phyloP scores from a whole-genome alignment of 2,113 vertebrate genomes.

The Elanus axillaris region DNA sequence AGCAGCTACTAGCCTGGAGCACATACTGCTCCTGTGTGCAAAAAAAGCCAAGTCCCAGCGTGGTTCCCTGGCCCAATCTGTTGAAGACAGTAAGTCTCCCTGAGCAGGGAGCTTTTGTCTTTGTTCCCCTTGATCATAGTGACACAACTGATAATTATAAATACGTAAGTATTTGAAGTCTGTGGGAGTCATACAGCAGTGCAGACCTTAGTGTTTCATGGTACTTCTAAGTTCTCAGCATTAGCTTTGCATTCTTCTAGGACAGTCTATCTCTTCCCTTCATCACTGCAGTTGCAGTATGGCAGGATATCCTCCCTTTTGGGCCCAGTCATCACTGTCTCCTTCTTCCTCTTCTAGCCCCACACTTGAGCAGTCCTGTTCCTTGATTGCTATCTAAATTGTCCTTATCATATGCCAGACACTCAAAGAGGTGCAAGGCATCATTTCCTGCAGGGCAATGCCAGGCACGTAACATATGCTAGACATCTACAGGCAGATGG shows the following conservation, averaged over 20 bases:
- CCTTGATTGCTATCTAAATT: conserved; percentile 49
- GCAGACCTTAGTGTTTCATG: background rate
- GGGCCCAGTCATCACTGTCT: background rate
- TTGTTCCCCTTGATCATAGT: background rate
- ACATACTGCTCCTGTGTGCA: background rate
- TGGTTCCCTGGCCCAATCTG: background rate
- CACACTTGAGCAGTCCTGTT: conserved; percentile 6
- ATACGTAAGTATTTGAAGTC: background rate
- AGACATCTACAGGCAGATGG: conserved; percentile 62
- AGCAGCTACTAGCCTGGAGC: background rate
- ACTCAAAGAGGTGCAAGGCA: conserved; percentile 32
- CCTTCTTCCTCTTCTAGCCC: conserved; percentile 15
- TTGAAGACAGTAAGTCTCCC: background rate
- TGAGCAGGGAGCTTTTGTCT: conserved; percentile 1
- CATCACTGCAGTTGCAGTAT: background rate
- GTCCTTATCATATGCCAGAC: conserved; percentile 54
- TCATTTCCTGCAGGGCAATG: conserved; percentile 52
- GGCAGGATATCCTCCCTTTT: conserved; percentile 40
- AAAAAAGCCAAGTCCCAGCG: background rate
- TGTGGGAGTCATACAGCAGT: background rate
- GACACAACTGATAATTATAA: background rate
- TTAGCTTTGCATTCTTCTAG: background rate
- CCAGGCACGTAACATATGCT: conserved; percentile 66
- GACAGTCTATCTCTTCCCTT: background rate
- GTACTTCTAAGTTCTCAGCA: background rate